Base-by-base conservation (phyloP, 2,888 invertebrate genomes). In the Mesorhabditis sp. region DNA sequence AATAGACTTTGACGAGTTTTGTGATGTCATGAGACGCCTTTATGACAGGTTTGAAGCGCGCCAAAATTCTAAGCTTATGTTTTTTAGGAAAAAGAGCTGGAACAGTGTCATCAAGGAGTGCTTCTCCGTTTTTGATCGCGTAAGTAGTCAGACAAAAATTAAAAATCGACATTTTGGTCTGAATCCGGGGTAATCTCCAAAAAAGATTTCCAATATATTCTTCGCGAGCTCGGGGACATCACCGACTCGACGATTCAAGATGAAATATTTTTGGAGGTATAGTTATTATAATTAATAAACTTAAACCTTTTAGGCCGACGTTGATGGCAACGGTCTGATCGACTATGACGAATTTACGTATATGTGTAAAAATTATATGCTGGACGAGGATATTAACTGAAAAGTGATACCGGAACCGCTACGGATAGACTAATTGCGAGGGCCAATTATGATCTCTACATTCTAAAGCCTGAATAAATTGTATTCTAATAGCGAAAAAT, bases 281-380 rank as follows among this genome's bases (percentile, higher is more conserved):
- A 66, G 43, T 43, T 68, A 4, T 44, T 62, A 41, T 28, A 13
- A 42, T 28, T 43, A 28, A 5, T 63, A 65, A 43, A 43, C 62
- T 41, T 50, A 4, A 64, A 43, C 44, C 50, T 28, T 74, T 58
- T 66, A 77, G 77, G 77, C 76, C 1, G 84, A 84, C 70, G 83
- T 84, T 3, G 84, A 84, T 70, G 78, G 80, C 67, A 84, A 84
- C 69, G 83, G 84, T 5, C 75, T 84, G 41, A 81, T 84, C 44
- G 84, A 85, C 70, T 83, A 76, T 68, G 83, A 85, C 72, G 84
- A 84, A 74, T 85, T 84, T 74, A 72, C 79, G n/a, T 82, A 79
- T 70, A 80, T 84, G 77, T 82, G 83, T 66, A 78, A 79, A 65
- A 85, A 82, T 66, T 84, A 84, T 67, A 74, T 85, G 72, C 81